phyloP scores from a whole-genome alignment of 2,113 vertebrate genomes.

The Pterocles orientalis region DNA sequence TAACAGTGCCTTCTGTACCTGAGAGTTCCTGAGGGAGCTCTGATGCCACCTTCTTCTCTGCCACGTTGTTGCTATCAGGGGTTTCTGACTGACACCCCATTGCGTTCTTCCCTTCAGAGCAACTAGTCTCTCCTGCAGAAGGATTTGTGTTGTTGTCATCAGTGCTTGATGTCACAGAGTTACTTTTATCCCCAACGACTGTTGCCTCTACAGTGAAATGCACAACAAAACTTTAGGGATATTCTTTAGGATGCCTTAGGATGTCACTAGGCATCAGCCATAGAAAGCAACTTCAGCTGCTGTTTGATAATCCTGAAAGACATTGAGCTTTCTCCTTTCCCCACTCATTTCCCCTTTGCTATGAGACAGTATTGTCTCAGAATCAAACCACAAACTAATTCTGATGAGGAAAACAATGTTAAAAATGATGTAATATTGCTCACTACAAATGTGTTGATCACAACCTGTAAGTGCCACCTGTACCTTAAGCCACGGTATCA shows the following conservation, averaged over 20 bases:
- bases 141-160: conserved; percentile 78
- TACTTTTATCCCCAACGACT: conserved; percentile 82
- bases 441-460: background rate
- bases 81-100: conserved; percentile 74
- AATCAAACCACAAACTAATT: background rate
- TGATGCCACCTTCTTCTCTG: conserved; percentile 80
- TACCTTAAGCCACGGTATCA: background rate
- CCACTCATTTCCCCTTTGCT: background rate
- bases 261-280: conserved; percentile 44
- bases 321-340: accelerated
- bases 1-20: conserved; percentile 84
- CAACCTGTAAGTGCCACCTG: background rate
- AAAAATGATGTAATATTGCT: background rate
- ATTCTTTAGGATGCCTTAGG: conserved; percentile 60
- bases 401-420: background rate
- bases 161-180: conserved; percentile 76
- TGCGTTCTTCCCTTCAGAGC: conserved; percentile 83
- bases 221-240: conserved; percentile 80
- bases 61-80: conserved; percentile 76
- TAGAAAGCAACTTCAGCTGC: conserved; percentile 38
- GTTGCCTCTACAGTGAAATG: conserved; percentile 82
- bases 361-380: background rate
- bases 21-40: conserved; percentile 79
- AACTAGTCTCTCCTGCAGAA: conserved; percentile 79
- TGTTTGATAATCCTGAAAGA: background rate